A percentile compares a stretch with the other conserved stretches of the same genome.
phyloP scores from a whole-genome alignment of 2,797 vertebrate species.

The Protonibea diacanthus region DNA sequence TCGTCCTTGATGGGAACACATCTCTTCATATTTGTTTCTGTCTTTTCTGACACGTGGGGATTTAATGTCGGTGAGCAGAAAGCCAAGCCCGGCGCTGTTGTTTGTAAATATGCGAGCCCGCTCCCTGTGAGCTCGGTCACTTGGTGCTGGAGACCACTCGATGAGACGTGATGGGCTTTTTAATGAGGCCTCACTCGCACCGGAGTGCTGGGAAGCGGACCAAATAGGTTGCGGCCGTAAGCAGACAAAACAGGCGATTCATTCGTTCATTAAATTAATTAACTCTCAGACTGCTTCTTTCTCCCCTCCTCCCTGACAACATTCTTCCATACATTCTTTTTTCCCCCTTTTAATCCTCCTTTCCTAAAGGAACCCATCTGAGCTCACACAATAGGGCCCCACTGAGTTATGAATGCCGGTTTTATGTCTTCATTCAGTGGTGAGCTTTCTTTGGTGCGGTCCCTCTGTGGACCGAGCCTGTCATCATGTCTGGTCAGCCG shows the following conservation, averaged over 20 bases:
- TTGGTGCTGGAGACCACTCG: slow-evolving; percentile 79
- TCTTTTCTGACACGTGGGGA: slow-evolving; percentile 22
- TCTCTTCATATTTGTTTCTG: slow-evolving; percentile 6
- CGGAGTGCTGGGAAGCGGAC: slow-evolving; percentile 73
- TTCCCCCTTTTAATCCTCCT: slow-evolving; percentile 35
- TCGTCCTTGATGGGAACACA: not conserved
- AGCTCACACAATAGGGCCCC: slow-evolving; percentile 38
- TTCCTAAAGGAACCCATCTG: slow-evolving; percentile 42
- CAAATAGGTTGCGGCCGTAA: slow-evolving; percentile 71
- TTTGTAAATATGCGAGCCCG: slow-evolving; percentile 90
- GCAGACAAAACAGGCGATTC: slow-evolving; percentile 75
- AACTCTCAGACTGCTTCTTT: slow-evolving; percentile 22
- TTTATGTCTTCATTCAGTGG: slow-evolving; percentile 57
- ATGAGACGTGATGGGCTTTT: slow-evolving; percentile 77
- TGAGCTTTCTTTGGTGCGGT: not conserved
- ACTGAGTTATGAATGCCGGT: slow-evolving; percentile 52
- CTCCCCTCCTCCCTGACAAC: slow-evolving; percentile 14
- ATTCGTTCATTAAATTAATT: slow-evolving; percentile 65
- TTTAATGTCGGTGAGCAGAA: slow-evolving; percentile 45
- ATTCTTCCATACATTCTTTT: slow-evolving; percentile 36
- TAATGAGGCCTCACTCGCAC: slow-evolving; percentile 73
- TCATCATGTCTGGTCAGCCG: slow-evolving; percentile 45
- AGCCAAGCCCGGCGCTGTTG: slow-evolving; percentile 75
- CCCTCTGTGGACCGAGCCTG: slow-evolving; percentile 33
- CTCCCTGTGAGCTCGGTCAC: slow-evolving; percentile 76